phyloP scores from a whole-genome alignment of 64 coral and sea anemone genomes.

The Stichodactyla mertensii region DNA sequence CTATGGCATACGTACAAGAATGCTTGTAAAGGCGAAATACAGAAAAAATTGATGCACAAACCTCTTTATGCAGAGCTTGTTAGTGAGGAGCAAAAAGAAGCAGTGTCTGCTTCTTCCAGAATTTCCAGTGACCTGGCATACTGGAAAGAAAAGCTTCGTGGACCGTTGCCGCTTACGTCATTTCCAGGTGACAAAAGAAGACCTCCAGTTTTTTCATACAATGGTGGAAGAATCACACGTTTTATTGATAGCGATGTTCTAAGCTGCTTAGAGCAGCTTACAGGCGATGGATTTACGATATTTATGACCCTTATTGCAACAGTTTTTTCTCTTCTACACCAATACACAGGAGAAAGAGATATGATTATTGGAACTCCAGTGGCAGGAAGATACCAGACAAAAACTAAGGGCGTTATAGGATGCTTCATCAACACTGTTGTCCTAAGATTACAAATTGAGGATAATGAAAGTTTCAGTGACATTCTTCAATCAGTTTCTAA shows the following conservation, averaged over 20 bases:
- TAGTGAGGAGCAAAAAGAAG: background rate
- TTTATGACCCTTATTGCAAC: background rate
- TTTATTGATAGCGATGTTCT: background rate
- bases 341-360: background rate
- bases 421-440: background rate
- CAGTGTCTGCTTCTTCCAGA: background rate
- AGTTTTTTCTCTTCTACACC: background rate
- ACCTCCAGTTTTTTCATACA: background rate
- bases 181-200: background rate
- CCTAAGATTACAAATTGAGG: background rate
- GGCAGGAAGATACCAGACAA: background rate
- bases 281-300: background rate
- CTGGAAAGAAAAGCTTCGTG: background rate
- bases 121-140: background rate
- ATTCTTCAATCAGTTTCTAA: background rate
- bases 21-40: background rate
- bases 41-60: background rate
- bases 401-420: background rate
- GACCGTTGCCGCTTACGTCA: background rate
- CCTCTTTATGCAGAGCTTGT: background rate
- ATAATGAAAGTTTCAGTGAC: background rate
- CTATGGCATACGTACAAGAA: background rate
- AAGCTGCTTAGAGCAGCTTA: background rate
- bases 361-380: constrained; percentile 5
- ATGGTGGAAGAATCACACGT: background rate